phyloP scores from a whole-genome alignment of 2,113 vertebrate species.

The Scomber japonicus region DNA sequence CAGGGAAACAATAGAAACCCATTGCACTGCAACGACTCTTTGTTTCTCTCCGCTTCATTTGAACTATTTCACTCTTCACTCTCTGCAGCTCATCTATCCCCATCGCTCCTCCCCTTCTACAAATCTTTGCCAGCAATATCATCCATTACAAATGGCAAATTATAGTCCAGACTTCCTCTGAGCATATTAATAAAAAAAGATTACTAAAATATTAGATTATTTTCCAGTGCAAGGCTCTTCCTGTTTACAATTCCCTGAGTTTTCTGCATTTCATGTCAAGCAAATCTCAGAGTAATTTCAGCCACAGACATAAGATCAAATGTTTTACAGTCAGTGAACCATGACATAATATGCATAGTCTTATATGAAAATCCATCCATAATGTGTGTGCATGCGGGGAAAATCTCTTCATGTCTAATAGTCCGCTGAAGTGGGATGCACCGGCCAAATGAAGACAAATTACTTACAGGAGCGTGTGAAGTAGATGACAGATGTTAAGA shows the following conservation, averaged over 20 bases:
- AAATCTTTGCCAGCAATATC: conserved; percentile 65
- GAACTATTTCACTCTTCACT: conserved; percentile 10
- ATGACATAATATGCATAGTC: conserved; percentile 56
- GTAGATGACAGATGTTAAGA: conserved; percentile 44
- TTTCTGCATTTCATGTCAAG: conserved; percentile 28
- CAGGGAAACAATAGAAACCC: conserved; percentile 31
- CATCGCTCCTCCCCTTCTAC: conserved; percentile 69
- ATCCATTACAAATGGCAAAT: conserved; percentile 79
- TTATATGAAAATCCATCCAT: conserved; percentile 48
- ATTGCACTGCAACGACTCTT: conserved; percentile 15
- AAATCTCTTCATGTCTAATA: conserved; percentile 51
- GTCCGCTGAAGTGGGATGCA: conserved; percentile 33
- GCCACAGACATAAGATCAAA: conserved; percentile 39
- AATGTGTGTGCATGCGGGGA: conserved; percentile 26
- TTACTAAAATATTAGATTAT: conserved; percentile 67
- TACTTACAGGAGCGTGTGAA: conserved; percentile 36
- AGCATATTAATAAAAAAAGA: conserved; percentile 70
- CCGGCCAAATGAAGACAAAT: conserved; percentile 49
- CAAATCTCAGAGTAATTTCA: conserved; percentile 26
- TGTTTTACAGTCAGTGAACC: conserved; percentile 30
- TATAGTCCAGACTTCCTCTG: conserved; percentile 62
- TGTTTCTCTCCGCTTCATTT: conserved; percentile 27
- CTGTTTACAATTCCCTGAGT: conserved; percentile 29
- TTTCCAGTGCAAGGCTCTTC: conserved; percentile 66
- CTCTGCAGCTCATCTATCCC: conserved; percentile 19